Evolutionary conservation across 2,797 vertebrate genomes (phyloP).

Genomic region (Cetoscarus ocellatus): DNA sequence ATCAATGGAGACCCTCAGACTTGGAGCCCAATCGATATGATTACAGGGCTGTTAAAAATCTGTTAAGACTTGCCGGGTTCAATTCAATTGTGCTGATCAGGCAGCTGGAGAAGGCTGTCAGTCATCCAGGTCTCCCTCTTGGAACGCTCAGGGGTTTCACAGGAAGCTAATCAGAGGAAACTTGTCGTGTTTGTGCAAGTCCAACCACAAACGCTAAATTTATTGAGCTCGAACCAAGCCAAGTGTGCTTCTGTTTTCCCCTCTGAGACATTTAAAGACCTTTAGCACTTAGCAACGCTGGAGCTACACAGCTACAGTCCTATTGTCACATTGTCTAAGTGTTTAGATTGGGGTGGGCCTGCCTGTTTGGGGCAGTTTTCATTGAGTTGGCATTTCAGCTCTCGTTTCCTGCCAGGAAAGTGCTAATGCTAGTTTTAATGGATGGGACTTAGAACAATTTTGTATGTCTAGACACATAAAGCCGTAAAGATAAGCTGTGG

Average conservation of each 20-base stretch:
- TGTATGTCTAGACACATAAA: conserved; percentile 74
- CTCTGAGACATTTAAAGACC: conserved; percentile 45
- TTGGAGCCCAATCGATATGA: conserved; percentile 62
- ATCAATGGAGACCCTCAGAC: conserved; percentile 61
- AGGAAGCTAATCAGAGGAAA: conserved; percentile 33
- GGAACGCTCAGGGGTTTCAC: conserved; percentile 25
- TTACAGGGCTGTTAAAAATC: conserved; percentile 65
- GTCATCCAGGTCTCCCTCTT: conserved; percentile 21
- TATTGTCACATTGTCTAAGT: conserved; percentile 45
- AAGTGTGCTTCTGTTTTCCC: conserved; percentile 19
- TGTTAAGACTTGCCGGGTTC: conserved; percentile 38
- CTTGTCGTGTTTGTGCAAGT: conserved; percentile 39
- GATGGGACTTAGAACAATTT: conserved; percentile 58
- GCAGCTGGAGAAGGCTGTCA: conserved; percentile 50
- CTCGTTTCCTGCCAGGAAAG: conserved; percentile 66
- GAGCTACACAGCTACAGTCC: neutral
- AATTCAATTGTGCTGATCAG: conserved; percentile 64
- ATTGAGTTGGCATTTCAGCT: conserved; percentile 58
- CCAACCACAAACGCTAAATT: conserved; percentile 43
- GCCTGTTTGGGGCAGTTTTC: conserved; percentile 42
- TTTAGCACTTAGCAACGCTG: conserved; percentile 18
- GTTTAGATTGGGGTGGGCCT: conserved; percentile 40
- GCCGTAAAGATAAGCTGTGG: conserved; percentile 42
- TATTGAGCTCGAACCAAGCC: conserved; percentile 28
- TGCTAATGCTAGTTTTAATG: conserved; percentile 56